Evolutionary conservation across 2,113 vertebrate genomes (phyloP).

Genomic region (Dasyornis broadbenti): DNA sequence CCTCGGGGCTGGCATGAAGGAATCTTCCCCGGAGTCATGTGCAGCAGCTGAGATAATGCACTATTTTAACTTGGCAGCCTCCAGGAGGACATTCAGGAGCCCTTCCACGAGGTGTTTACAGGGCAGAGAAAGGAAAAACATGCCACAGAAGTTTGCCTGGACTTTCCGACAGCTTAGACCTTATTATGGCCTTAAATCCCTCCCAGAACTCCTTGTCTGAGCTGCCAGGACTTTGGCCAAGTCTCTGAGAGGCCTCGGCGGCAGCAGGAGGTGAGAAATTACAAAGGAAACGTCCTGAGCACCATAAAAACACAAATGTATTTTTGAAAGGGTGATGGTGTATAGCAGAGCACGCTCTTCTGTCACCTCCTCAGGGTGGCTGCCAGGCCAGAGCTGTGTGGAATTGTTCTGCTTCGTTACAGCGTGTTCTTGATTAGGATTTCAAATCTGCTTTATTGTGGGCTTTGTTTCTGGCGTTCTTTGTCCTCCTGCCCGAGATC

Average conservation of each 20-base stretch:
- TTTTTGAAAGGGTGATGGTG: constrained; percentile 18
- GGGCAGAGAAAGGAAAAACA: constrained; percentile 37
- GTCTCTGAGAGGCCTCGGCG: not conserved
- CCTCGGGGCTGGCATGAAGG: not conserved
- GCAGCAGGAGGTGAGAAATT: constrained; percentile 20
- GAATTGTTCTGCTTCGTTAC: not conserved
- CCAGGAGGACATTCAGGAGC: not conserved
- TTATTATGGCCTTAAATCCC: constrained; percentile 54
- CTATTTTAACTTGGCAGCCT: constrained; percentile 34
- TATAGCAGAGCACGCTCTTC: not conserved
- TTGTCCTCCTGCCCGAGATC: not conserved
- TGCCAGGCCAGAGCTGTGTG: not conserved
- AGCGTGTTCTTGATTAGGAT: not conserved
- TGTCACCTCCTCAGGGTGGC: not conserved
- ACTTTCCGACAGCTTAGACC: constrained; percentile 32
- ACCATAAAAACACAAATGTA: not conserved
- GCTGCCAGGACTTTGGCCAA: not conserved
- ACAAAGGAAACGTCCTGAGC: not conserved
- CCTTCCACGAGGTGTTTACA: constrained; percentile 32
- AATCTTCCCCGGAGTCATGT: not conserved
- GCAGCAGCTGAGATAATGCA: constrained; percentile 40
- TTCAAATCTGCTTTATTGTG: not conserved
- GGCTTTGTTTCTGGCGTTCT: not conserved
- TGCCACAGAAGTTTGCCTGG: constrained; percentile 48
- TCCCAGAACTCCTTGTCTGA: not conserved